A percentile compares a stretch with the other conserved stretches of the same genome.
These are phyloP conservation scores for Galleria mellonella DNA, from an alignment of 1,140 invertebrate species.

Conservation along the genomic window DNA sequence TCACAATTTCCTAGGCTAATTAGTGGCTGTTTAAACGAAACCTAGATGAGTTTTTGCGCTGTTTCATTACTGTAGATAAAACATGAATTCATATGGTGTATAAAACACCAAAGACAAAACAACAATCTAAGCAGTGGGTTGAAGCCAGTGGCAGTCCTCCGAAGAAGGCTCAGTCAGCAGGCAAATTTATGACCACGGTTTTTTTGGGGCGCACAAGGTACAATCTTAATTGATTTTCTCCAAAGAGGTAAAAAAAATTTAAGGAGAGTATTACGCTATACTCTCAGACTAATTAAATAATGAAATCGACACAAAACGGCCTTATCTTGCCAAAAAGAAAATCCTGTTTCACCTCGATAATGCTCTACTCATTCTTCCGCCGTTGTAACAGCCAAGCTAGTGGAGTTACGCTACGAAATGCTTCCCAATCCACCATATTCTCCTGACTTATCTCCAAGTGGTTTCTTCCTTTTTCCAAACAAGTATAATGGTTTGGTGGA, in stretches of 20 bases:
- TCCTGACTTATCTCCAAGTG: slow-evolving; percentile 28
- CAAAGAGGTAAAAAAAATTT: slow-evolving; percentile 35
- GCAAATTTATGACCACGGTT: no score
- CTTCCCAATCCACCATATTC: slow-evolving; percentile 48
- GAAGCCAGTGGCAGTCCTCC: slow-evolving; percentile 14
- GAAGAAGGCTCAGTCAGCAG: slow-evolving; percentile 21
- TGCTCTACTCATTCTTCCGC: slow-evolving; percentile 26
- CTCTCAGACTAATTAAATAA: slow-evolving; percentile 21
- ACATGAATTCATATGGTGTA: slow-evolving; percentile 59
- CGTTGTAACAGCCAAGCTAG: slow-evolving; percentile 32
- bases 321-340: slow-evolving; percentile 12
- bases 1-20: neutral
- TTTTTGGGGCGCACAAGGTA: slow-evolving; percentile 9
- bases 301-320: slow-evolving; percentile 3
- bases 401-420: slow-evolving; percentile 48
- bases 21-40: neutral
- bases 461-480: slow-evolving; percentile 37
- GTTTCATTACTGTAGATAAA: slow-evolving; percentile 48
- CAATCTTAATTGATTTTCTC: slow-evolving; percentile 9
- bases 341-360: slow-evolving; percentile 11
- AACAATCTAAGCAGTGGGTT: slow-evolving; percentile 43
- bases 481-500: neutral
- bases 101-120: no score
- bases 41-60: slow-evolving; percentile 21
- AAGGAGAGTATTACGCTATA: slow-evolving; percentile 19